These are phyloP conservation scores for Gymnosoma rotundatum DNA, from an alignment of 2,888 invertebrate genomes.

Conservation along the genomic window DNA sequence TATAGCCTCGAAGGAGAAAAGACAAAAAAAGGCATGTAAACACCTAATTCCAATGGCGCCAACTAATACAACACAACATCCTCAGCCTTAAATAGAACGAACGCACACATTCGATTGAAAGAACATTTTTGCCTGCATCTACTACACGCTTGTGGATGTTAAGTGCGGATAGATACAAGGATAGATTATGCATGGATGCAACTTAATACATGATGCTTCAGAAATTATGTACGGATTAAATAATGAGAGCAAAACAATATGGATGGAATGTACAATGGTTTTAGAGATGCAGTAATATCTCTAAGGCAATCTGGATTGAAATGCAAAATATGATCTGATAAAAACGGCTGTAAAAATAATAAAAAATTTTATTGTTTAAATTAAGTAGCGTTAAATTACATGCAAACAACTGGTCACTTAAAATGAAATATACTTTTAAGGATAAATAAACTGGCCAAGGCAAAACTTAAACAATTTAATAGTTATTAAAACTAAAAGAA, in stretches of 20 bases:
- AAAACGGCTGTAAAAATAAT: neutral
- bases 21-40: slow-evolving; percentile 68
- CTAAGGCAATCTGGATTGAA: neutral
- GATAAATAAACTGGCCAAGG: too few relatives aligned
- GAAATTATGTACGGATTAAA: slow-evolving; percentile 31
- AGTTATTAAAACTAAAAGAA: too few relatives aligned
- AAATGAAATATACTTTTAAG: too few relatives aligned
- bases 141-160: slow-evolving; percentile 10
- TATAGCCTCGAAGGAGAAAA: slow-evolving; percentile 60
- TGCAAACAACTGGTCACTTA: too few relatives aligned
- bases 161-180: slow-evolving; percentile 18
- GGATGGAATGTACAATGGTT: neutral
- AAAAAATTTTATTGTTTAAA: too few relatives aligned
- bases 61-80: slow-evolving; percentile 41
- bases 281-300: neutral
- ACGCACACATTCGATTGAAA: neutral
- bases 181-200: slow-evolving; percentile 49
- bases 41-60: slow-evolving; percentile 62
- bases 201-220: slow-evolving; percentile 22
- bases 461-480: too few relatives aligned
- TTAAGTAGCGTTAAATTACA: too few relatives aligned
- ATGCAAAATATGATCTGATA: neutral
- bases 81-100: slow-evolving; percentile 21
- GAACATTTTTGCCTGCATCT: slow-evolving; percentile 15
- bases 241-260: slow-evolving; percentile 18